Conservation (phyloP, 2,797 vertebrate species). For the Danio albolineatus region DNA sequence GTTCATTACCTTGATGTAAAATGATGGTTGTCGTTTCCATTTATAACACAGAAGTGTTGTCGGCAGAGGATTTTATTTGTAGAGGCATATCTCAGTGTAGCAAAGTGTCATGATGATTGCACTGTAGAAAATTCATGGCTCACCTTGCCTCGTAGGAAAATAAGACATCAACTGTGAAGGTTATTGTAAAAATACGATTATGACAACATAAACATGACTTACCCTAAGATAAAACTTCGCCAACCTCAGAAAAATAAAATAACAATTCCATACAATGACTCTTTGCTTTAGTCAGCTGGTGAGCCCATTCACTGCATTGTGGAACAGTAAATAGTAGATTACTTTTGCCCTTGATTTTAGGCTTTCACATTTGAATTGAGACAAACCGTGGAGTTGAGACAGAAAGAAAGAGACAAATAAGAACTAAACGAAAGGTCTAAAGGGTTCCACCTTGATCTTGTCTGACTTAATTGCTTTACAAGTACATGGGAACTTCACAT, state of each 20-base stretch:
- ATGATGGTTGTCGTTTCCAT: constrained; percentile 10
- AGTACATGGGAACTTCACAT: constrained; percentile 11
- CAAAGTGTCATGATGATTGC: constrained; percentile 24
- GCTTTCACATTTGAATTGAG: no score
- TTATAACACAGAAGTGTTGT: background rate
- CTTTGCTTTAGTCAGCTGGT: background rate
- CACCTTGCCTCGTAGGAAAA: background rate
- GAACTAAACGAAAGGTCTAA: constrained; percentile 47
- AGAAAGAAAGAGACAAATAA: background rate
- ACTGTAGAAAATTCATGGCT: background rate
- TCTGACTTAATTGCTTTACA: constrained; percentile 5
- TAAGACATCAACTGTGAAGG: background rate
- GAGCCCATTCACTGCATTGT: no score
- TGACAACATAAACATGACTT: background rate
- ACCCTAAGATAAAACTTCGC: background rate
- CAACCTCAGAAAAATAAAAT: background rate
- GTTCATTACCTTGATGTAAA: constrained; percentile 51
- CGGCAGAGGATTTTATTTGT: background rate
- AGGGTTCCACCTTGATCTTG: constrained; percentile 22
- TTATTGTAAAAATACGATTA: background rate
- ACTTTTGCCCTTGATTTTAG: background rate
- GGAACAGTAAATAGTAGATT: background rate
- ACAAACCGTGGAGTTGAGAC: constrained; percentile 1
- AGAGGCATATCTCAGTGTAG: background rate
- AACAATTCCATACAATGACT: background rate